Evolutionary conservation across 53 echinoderm and acorn worm genomes (phyloP), one percentile per base, ranked within the genome.

Genomic region (Antedon mediterranea): DNA sequence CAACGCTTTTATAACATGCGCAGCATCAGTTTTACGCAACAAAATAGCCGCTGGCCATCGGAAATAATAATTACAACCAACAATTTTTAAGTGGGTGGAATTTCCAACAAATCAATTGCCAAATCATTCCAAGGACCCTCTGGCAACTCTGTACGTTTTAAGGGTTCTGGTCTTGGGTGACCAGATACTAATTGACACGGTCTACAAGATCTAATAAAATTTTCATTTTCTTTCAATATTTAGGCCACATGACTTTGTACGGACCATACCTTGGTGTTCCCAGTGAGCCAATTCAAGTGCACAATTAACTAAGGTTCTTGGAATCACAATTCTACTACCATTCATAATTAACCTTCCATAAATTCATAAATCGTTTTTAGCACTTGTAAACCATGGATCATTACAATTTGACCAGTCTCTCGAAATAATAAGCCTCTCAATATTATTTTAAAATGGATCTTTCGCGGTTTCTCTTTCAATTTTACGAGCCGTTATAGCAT

Each of bases 401-500:
- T 37, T 37, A 37, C 37, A 37, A 37, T 6, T 11, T 37, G 37
- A 37, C 37, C 37, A 37, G 11, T 37, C 37, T 11, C 37, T 37
- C 37, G 37, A 37, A 37, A 37, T 37, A 37, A 37, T 37, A 11
- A 37, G 11, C 4, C 37, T 37, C 37, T 57, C 57, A 57, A 23
- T 57, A 11, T 23, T 18, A 23, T 57, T 57, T 23, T 57, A 57
- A 57, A 18, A 57, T 57, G 57, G 57, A 57, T 57, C 57, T 57
- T 57, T 57, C 9, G 57, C 57, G 1, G 20, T 11, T 57, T 57
- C 57, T 57, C 57, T 57, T 18, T 57, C 57, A 57, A 57, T 57
- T 57, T 57, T 57, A 57, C 57, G 57, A 57, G 57, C n/a, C n/a
- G n/a, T n/a, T n/a, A n/a, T n/a, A n/a, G n/a, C 57, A 57, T 57